phyloP scores from a whole-genome alignment of 2,797 vertebrate species.

The Epinephelus malabaricus region DNA sequence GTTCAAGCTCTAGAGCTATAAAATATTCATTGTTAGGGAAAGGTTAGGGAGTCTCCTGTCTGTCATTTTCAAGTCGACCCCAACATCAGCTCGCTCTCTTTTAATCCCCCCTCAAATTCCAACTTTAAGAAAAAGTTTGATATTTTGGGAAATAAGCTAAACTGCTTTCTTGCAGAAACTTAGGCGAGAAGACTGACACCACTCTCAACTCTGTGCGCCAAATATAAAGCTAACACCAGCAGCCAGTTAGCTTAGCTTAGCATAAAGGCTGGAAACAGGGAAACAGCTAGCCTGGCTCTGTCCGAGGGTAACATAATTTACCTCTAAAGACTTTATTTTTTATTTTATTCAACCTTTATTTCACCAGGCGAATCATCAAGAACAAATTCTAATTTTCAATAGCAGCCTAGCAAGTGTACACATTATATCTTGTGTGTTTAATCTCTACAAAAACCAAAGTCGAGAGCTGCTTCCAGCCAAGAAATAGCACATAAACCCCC shows the following conservation, averaged over 20 bases:
- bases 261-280: background rate
- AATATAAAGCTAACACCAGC: background rate
- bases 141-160: constrained; percentile 6
- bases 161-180: background rate
- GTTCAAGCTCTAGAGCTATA: constrained; percentile 74
- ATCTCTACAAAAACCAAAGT: background rate
- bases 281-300: background rate
- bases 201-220: background rate
- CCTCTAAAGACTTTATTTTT: no score
- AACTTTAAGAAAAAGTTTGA: constrained; percentile 17
- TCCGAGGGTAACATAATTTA: background rate
- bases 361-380: no score
- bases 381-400: no score
- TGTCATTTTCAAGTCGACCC: constrained; percentile 57
- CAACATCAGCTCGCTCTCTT: constrained; percentile 10
- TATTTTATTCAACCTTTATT: background rate
- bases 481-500: background rate
- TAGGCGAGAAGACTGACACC: background rate
- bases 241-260: constrained; percentile 13
- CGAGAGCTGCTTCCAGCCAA: background rate
- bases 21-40: constrained; percentile 75
- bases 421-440: background rate
- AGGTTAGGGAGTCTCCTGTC: constrained; percentile 67
- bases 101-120: constrained; percentile 1
- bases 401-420: no score